Base-by-base conservation (phyloP, 1,140 invertebrate genomes). In the Drosophila kohkoa region DNA sequence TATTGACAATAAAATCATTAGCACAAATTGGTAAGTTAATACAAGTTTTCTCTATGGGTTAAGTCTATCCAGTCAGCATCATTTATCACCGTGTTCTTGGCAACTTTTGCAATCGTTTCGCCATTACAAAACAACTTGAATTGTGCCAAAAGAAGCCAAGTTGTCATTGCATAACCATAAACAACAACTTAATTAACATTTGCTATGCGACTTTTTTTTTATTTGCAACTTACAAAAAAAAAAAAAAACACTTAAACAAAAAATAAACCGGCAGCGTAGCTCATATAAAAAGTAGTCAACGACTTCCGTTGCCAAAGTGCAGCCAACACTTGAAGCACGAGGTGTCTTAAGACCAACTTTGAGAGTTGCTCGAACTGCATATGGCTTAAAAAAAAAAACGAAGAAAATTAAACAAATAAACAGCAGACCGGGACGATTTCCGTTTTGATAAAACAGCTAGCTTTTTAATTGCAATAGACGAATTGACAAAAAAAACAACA, bases 1-100 rank as follows among this genome's bases (percentile, higher is more conserved):
- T 20, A 45, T 49, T 67, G 82, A 86, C 79, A 86, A 86, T 86
- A 86, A 78, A 35, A 57, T 30, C n/a, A 68, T 71, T 60, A 63
- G 60, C 51, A 58, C 38, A 68, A 71, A 55, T 55, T 38, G 78
- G 82, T 86, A 57, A 76, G 82, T 66, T 8, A 11, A 28, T 20
- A 11, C 59, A 62, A 38, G 58, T 48, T 15, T 7, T 46, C n/a
- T 13, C 28, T 30, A 25, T 20, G 45, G 15, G 25, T 38, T 13
- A 38, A 48, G 5, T 6, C 5, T 43, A 45, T 49, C 38, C 38
- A 46, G 49, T 20, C 46, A 20, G 11, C 13, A 20, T 38, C 13
- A 45, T n/a, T 10, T 57, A 48, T 51, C n/a, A 35, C 28, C 4
- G 25, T 58, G 55, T 54, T 62, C 49, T 52, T 46, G 11, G 8